phyloP scores from a whole-genome alignment of 2,888 invertebrate genomes.

The Diabrotica balteata region DNA sequence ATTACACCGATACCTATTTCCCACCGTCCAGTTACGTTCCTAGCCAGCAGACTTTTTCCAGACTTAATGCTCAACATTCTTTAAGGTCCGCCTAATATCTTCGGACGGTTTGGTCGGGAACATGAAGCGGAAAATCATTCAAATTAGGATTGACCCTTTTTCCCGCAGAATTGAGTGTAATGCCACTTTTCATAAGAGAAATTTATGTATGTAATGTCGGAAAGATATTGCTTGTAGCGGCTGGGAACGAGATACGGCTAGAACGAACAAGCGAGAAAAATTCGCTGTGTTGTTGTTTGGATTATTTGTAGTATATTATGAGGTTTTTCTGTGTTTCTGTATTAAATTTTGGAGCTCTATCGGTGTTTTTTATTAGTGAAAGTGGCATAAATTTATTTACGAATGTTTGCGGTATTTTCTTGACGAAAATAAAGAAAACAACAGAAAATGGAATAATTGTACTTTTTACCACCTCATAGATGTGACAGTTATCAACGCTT shows the following conservation, averaged over 20 bases:
- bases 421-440: no score
- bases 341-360: no score
- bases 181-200: constrained; percentile 6
- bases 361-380: no score
- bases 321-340: no score
- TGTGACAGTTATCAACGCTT: no score
- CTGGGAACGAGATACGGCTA: constrained; percentile 3
- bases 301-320: constrained; percentile 1
- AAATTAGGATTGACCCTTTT: constrained; percentile 19
- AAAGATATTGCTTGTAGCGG: constrained; percentile 12
- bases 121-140: constrained; percentile 23
- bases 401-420: no score
- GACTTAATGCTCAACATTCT: constrained; percentile 5
- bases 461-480: no score
- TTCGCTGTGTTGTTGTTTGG: background rate
- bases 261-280: background rate
- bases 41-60: no score
- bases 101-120: constrained; percentile 9
- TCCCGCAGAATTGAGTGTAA: constrained; percentile 7
- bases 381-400: no score
- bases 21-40: no score
- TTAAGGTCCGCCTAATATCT: constrained; percentile 17
- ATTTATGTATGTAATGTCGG: constrained; percentile 5
- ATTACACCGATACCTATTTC: no score
- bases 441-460: no score